A percentile compares a stretch with the other conserved stretches of the same genome.
Conservation (phyloP, 2,888 invertebrate genomes). For the Eilema caniola region DNA sequence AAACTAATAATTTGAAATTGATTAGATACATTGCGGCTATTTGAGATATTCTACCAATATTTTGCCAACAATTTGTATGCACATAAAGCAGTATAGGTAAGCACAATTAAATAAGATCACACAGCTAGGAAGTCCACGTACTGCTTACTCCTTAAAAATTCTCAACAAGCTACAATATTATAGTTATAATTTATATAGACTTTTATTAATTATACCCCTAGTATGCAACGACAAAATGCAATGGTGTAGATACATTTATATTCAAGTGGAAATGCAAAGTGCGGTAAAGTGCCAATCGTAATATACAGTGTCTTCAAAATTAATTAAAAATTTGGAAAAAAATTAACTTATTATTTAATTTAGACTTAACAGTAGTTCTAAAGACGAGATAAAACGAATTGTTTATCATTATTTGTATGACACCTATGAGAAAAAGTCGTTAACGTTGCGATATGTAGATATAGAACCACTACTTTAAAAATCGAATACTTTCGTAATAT, state of each 20-base stretch:
- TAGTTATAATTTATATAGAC: slow-evolving; percentile 62
- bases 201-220: slow-evolving; percentile 55
- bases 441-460: slow-evolving; percentile 49
- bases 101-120: slow-evolving; percentile 16
- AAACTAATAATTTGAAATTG: too few relatives aligned
- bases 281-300: slow-evolving; percentile 75
- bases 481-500: slow-evolving; percentile 23
- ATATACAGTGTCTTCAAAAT: slow-evolving; percentile 67
- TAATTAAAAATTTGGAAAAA: slow-evolving; percentile 64
- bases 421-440: slow-evolving; percentile 43
- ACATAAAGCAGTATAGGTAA: slow-evolving; percentile 24
- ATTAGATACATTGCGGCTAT: too few relatives aligned
- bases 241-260: slow-evolving; percentile 73
- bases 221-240: slow-evolving; percentile 80
- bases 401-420: slow-evolving; percentile 28
- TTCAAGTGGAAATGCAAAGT: slow-evolving; percentile 76
- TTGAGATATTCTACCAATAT: neutral
- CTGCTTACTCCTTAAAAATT: slow-evolving; percentile 79
- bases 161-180: slow-evolving; percentile 76
- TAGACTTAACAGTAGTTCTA: slow-evolving; percentile 43
- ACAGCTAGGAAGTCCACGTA: slow-evolving; percentile 40
- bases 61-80: slow-evolving; percentile 9
- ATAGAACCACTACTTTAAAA: slow-evolving; percentile 34
- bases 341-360: slow-evolving; percentile 45
- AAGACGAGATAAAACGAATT: slow-evolving; percentile 28